A percentile compares a stretch with the other conserved stretches of the same genome.
Evolutionary conservation across 2,797 vertebrate genomes (phyloP).

Genomic region (Paramormyrops hopkinsi): DNA sequence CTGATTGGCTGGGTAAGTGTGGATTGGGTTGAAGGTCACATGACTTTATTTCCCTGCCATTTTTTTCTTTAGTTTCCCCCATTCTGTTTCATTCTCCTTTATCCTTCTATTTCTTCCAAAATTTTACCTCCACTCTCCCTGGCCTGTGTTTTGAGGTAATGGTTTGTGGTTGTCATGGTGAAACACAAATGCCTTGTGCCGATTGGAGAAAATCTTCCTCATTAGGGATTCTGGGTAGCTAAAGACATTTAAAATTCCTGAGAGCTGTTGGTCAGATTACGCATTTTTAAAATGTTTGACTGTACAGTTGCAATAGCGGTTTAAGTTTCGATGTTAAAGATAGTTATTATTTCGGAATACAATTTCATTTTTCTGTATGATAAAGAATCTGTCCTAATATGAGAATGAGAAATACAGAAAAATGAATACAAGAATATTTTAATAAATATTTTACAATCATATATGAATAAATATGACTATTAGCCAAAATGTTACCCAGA

Average conservation of each 20-base stretch:
- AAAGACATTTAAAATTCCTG: conserved; percentile 28
- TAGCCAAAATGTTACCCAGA: conserved; percentile 56
- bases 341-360: neutral
- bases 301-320: neutral
- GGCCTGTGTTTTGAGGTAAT: conserved; percentile 57
- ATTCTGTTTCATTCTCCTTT: conserved; percentile 29
- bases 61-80: conserved; percentile 28
- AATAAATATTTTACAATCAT: neutral
- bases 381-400: neutral
- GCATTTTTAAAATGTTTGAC: neutral
- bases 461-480: neutral
- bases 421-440: neutral
- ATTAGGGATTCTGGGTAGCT: conserved; percentile 69
- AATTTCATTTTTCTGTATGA: conserved; percentile 4
- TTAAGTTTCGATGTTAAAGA: neutral
- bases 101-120: conserved; percentile 15
- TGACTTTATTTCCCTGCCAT: conserved; percentile 36
- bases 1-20: conserved; percentile 42
- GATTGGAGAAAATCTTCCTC: conserved; percentile 58
- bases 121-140: conserved; percentile 35
- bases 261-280: neutral
- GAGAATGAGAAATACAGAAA: neutral
- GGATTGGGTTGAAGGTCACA: conserved; percentile 42
- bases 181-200: conserved; percentile 59
- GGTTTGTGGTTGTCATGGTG: conserved; percentile 62